Evolutionary conservation across 2,888 invertebrate species (phyloP), one percentile per base, ranked within the genome.

Genomic region (Andrena flavipes): DNA sequence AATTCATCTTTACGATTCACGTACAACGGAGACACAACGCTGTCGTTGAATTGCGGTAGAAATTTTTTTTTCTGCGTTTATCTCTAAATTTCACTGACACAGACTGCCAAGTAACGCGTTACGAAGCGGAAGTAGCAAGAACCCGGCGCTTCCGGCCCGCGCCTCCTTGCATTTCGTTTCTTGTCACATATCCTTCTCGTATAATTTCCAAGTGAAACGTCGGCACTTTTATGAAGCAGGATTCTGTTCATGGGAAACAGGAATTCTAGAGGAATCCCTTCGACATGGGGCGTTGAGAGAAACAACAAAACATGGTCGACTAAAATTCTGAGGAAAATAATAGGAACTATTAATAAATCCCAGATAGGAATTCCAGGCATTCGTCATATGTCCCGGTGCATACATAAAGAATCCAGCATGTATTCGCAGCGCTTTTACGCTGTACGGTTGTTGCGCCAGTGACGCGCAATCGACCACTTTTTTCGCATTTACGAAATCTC

Each of bases 71-170:
- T 42, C 16, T 42, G 42, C n/a, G 42, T 63, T 76, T 74, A 79
- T 84, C 70, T 65, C 8, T 2, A 48, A 68, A 74, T 51, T 76
- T 77, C n/a, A 20, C 59, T 54, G 65, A 23, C 59, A 56, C 20
- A 29, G 3, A 33, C 29, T 30, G 59, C 69, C 13, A 74, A 77
- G 67, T 78, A 73, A 79, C 71, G 71, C 26, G 74, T 85, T 86
- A 88, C 78, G 70, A 74, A 76, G 78, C 88, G 87, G 87, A 88
- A 88, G 77, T 72, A 72, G 62, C 42, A 42, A 16, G 42, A 42
- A 42, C 16, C 42, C 5, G 42, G 13, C 42, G 59, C 76, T 88
- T 88, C 87, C 87, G 85, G 85, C 74, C 73, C 71, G 62, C 56
- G 67, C 70, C 82, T 80, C 82, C 82, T 83, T 73, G 56, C 67